A percentile compares a stretch with the other conserved stretches of the same genome.
These are phyloP conservation scores for Syncerus caffer DNA, from an alignment of 2,797 vertebrate genomes.

Conservation along the genomic window DNA sequence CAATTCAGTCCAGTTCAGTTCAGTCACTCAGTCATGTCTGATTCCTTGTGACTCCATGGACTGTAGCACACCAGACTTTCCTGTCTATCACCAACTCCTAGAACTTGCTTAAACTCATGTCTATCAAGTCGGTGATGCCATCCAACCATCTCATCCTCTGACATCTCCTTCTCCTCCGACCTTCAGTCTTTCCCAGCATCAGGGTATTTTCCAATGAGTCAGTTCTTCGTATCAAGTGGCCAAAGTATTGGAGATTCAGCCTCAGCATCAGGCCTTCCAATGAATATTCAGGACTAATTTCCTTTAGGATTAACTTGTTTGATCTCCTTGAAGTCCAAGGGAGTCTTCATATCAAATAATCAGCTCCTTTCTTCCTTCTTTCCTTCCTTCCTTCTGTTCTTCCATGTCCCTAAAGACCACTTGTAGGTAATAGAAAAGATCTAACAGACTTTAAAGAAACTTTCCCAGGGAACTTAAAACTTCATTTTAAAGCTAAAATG, in stretches of 20 bases:
- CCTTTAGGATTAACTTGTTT: not conserved
- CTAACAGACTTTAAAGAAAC: slow-evolving; percentile 2
- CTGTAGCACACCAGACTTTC: not conserved
- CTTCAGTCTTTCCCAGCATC: not conserved
- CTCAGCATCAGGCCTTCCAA: not conserved
- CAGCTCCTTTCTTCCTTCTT: not conserved
- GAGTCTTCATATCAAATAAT: not conserved
- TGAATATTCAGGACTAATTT: not conserved
- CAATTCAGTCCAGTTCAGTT: not conserved
- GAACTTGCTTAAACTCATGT: not conserved
- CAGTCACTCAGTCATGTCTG: not conserved
- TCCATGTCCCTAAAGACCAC: not conserved
- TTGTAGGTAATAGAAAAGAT: not conserved
- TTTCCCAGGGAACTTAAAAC: slow-evolving; percentile 22
- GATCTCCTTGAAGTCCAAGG: not conserved
- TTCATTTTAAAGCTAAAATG: slow-evolving; percentile 47
- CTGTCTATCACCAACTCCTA: not conserved
- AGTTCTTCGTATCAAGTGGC: not conserved
- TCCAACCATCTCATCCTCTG: not conserved
- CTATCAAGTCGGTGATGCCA: not conserved
- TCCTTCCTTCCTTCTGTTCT: too few species aligned
- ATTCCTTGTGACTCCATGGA: not conserved
- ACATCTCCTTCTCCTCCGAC: not conserved
- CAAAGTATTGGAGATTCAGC: not conserved
- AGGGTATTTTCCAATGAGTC: not conserved